Conservation (phyloP, 2,113 vertebrate genomes). For the Sorex araneus region DNA sequence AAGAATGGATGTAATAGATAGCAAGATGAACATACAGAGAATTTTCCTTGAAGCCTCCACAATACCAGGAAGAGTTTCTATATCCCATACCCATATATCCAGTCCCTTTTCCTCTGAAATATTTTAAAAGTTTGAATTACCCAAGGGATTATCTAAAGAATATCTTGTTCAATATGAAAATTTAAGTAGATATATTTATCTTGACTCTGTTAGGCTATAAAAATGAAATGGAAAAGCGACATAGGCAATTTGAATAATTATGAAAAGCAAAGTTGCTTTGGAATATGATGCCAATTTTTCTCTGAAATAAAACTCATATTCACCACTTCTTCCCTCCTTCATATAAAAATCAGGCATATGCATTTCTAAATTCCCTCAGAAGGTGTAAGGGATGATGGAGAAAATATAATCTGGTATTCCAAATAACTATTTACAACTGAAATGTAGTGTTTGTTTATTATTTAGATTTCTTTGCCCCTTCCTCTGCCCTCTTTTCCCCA, state of each 20-base stretch:
- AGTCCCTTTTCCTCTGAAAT: slow-evolving; percentile 33
- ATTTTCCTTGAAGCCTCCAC: slow-evolving; percentile 1
- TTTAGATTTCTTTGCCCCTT: slow-evolving; percentile 80
- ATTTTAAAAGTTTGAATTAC: slow-evolving; percentile 68
- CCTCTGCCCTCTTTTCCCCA: slow-evolving; percentile 1
- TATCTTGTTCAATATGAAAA: slow-evolving; percentile 66
- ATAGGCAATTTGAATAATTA: slow-evolving; percentile 83
- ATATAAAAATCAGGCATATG: slow-evolving; percentile 71
- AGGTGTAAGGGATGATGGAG: slow-evolving; percentile 84
- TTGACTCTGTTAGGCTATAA: slow-evolving; percentile 80
- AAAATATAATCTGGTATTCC: slow-evolving; percentile 83
- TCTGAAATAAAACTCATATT: slow-evolving; percentile 63
- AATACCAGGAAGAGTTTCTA: slow-evolving; percentile 23
- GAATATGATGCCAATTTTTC: slow-evolving; percentile 61
- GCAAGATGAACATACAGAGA: background rate
- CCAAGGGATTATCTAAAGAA: slow-evolving; percentile 59
- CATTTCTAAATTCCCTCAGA: slow-evolving; percentile 79
- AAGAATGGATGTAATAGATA: slow-evolving; percentile 10
- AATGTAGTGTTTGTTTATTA: slow-evolving; percentile 84
- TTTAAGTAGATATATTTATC: slow-evolving; percentile 47
- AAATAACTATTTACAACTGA: slow-evolving; percentile 85
- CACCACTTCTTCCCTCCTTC: slow-evolving; percentile 61
- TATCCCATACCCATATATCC: background rate
- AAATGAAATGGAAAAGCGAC: slow-evolving; percentile 84
- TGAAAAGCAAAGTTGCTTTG: slow-evolving; percentile 78